Percentiles rank a stretch among this genome's conserved stretches.
These are phyloP conservation scores for Heliconius melpomene DNA, from an alignment of 1,140 invertebrate genomes.

Conservation along the genomic window DNA sequence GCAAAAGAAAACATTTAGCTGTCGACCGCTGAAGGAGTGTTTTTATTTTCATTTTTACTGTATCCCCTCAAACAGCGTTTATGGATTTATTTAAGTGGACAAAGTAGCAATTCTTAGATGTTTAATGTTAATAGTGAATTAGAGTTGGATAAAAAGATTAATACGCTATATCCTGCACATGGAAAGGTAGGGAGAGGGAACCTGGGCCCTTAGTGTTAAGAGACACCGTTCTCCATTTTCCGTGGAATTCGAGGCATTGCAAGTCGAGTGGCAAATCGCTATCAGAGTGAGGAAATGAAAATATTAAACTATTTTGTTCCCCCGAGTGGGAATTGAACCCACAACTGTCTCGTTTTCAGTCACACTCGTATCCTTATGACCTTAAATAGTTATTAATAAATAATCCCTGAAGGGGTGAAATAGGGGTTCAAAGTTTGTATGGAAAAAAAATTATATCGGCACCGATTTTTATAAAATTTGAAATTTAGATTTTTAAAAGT, in stretches of 20 bases:
- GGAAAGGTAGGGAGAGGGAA: background rate
- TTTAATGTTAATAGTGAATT: conserved; percentile 23
- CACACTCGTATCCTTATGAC: no score
- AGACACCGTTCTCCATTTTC: background rate
- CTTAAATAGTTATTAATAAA: background rate
- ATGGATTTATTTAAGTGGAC: conserved; percentile 45
- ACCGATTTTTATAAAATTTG: no score
- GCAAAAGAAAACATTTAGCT: conserved; percentile 51
- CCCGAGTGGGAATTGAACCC: no score
- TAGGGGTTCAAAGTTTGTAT: no score
- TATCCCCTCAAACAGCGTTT: conserved; percentile 43
- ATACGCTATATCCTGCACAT: background rate
- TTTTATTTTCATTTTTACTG: conserved; percentile 47
- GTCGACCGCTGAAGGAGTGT: conserved; percentile 40
- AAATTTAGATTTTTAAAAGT: no score
- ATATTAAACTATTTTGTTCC: no score
- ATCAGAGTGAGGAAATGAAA: no score
- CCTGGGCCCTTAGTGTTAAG: background rate
- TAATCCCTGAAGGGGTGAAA: no score
- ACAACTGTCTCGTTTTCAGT: no score
- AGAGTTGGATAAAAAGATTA: background rate
- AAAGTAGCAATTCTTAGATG: conserved; percentile 31
- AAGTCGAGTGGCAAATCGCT: no score
- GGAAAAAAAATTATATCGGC: no score
- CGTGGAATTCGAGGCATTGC: background rate